These are phyloP conservation scores for Pantelozetes paolii DNA, from an alignment of 2,888 invertebrate species.

Conservation along the genomic window DNA sequence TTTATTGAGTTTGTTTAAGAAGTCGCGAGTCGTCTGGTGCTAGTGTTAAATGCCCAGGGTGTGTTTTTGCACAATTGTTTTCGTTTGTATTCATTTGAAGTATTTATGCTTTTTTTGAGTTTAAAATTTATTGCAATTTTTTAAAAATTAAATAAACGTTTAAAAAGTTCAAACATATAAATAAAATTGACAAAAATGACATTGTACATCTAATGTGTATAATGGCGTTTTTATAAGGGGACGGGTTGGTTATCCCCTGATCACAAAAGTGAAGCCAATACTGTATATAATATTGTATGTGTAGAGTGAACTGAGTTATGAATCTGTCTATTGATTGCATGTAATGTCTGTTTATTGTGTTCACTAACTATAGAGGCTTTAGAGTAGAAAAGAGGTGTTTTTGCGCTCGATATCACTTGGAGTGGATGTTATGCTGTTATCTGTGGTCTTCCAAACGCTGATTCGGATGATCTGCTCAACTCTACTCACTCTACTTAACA, in stretches of 20 bases:
- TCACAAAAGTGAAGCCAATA: conserved; percentile 3
- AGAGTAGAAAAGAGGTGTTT: conserved; percentile 32
- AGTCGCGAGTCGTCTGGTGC: neutral
- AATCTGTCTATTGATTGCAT: conserved; percentile 18
- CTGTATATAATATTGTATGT: neutral
- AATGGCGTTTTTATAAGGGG: neutral
- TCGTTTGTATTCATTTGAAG: too few relatives aligned
- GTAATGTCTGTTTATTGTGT: conserved; percentile 15
- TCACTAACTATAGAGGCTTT: conserved; percentile 11
- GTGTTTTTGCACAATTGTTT: neutral
- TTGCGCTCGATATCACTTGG: conserved; percentile 24
- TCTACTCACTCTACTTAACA: conserved; percentile 2
- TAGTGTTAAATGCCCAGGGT: neutral
- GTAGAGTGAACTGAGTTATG: conserved; percentile 31
- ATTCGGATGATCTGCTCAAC: conserved; percentile 31
- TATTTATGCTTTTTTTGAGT: too few relatives aligned
- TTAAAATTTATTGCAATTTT: too few relatives aligned
- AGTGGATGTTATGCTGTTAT: conserved; percentile 33
- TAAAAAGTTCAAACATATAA: too few relatives aligned
- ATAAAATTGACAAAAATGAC: too few relatives aligned
- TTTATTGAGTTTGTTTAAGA: neutral
- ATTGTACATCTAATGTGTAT: too few relatives aligned
- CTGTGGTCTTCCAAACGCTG: conserved; percentile 31
- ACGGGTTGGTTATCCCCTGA: neutral
- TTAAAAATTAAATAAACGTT: too few relatives aligned